These are phyloP conservation scores for Drosophila navojoa DNA, from an alignment of 1,140 invertebrate genomes.

Conservation along the genomic window DNA sequence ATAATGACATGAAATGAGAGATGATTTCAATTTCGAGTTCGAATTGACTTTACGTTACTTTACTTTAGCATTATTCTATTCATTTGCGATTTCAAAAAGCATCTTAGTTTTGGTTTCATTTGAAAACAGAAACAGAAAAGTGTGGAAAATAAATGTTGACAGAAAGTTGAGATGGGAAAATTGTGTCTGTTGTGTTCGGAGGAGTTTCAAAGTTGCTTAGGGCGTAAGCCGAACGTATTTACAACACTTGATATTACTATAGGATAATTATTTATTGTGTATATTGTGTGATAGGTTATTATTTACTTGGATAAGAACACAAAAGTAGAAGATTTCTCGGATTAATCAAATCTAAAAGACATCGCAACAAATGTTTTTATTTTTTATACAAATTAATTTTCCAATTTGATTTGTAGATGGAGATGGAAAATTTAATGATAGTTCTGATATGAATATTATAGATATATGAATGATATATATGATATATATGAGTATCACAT, in stretches of 20 bases:
- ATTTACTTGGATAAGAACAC: slow-evolving; percentile 47
- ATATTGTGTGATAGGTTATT: slow-evolving; percentile 9
- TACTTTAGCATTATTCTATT: slow-evolving; percentile 47
- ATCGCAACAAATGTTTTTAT: slow-evolving; percentile 49
- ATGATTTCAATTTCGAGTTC: slow-evolving; percentile 71
- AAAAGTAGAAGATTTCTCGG: slow-evolving; percentile 20
- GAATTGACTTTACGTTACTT: slow-evolving; percentile 44
- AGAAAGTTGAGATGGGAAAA: slow-evolving; percentile 41
- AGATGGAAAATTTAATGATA: slow-evolving; percentile 68
- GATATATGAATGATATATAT: slow-evolving; percentile 19
- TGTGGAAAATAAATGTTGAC: slow-evolving; percentile 56
- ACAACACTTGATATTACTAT: slow-evolving; percentile 58
- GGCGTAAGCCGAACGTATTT: slow-evolving; percentile 67
- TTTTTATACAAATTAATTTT: slow-evolving; percentile 44
- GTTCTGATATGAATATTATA: slow-evolving; percentile 36
- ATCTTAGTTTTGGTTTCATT: slow-evolving; percentile 81
- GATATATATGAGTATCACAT: slow-evolving; percentile 23
- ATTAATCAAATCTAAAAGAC: slow-evolving; percentile 14
- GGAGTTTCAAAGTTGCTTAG: slow-evolving; percentile 53
- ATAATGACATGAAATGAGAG: slow-evolving; percentile 76
- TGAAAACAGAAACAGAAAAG: slow-evolving; percentile 37
- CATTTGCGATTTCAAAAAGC: slow-evolving; percentile 79
- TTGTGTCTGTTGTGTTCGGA: slow-evolving; percentile 37
- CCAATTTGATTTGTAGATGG: slow-evolving; percentile 68
- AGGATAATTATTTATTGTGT: slow-evolving; percentile 29